phyloP scores from a whole-genome alignment of 2,888 invertebrate species.

The Calliopum simillimum region DNA sequence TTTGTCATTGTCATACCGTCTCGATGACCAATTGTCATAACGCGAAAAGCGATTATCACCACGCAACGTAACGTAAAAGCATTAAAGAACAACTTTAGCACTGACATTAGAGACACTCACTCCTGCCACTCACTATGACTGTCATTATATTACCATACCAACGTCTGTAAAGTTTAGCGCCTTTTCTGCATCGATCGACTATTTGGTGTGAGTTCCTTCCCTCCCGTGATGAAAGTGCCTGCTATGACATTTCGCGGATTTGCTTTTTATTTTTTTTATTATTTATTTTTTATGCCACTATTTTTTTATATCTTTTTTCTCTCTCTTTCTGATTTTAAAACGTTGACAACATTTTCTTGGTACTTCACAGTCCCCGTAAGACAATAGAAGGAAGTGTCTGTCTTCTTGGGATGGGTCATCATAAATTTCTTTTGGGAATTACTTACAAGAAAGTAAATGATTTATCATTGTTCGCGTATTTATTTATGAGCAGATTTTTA shows the following conservation, averaged over 20 bases:
- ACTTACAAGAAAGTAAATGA: constrained; percentile 24
- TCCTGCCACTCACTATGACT: background rate
- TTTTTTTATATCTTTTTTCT: no score
- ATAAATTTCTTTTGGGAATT: no score
- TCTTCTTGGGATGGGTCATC: background rate
- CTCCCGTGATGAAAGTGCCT: no score
- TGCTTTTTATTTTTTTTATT: no score
- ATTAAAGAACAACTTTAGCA: constrained; percentile 5
- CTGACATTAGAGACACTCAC: background rate
- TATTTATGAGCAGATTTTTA: constrained; percentile 65
- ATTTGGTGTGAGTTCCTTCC: no score
- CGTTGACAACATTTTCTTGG: no score
- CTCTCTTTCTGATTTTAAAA: no score
- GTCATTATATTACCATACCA: constrained; percentile 11
- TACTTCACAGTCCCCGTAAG: no score
- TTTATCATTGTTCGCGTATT: constrained; percentile 56
- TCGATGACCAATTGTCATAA: constrained; percentile 35
- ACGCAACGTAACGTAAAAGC: constrained; percentile 19
- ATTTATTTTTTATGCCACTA: no score
- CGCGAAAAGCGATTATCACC: constrained; percentile 27
- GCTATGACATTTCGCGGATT: no score
- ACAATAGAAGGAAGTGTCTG: background rate
- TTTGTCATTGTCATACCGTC: background rate
- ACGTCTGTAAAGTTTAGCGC: constrained; percentile 31
- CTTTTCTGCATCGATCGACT: background rate